Conservation (phyloP, 2,797 vertebrate genomes). For the Lagocephalus sceleratus region DNA sequence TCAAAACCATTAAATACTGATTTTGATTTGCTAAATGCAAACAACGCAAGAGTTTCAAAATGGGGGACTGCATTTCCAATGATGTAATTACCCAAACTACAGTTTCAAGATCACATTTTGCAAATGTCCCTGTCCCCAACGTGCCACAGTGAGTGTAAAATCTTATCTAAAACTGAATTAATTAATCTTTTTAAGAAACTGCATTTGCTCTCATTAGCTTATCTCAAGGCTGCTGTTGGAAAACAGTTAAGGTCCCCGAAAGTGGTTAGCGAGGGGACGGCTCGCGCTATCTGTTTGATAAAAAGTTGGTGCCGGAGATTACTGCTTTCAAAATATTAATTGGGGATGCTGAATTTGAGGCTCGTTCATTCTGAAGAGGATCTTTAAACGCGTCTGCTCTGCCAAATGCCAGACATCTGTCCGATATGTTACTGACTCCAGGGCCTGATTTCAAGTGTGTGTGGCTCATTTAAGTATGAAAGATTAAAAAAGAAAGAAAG, state of each 20-base stretch:
- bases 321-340: background rate
- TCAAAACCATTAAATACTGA: constrained; percentile 6
- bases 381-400: background rate
- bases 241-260: background rate
- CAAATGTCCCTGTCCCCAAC: background rate
- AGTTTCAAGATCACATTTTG: constrained; percentile 2
- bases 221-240: background rate
- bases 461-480: background rate
- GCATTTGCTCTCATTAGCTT: background rate
- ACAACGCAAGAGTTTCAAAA: background rate
- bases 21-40: background rate
- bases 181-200: background rate
- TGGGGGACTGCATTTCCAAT: background rate
- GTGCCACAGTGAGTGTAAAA: background rate
- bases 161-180: constrained; percentile 3
- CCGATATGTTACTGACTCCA: background rate
- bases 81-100: background rate
- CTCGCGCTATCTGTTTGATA: background rate
- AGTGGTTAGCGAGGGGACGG: background rate
- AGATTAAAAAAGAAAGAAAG: no score
- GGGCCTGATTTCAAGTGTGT: background rate
- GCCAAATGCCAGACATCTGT: background rate
- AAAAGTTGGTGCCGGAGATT: background rate
- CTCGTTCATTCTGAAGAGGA: background rate
- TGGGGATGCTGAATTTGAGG: background rate